These are phyloP conservation scores for Asteroscopus sphinx DNA, from an alignment of 2,888 invertebrate species.

Conservation along the genomic window DNA sequence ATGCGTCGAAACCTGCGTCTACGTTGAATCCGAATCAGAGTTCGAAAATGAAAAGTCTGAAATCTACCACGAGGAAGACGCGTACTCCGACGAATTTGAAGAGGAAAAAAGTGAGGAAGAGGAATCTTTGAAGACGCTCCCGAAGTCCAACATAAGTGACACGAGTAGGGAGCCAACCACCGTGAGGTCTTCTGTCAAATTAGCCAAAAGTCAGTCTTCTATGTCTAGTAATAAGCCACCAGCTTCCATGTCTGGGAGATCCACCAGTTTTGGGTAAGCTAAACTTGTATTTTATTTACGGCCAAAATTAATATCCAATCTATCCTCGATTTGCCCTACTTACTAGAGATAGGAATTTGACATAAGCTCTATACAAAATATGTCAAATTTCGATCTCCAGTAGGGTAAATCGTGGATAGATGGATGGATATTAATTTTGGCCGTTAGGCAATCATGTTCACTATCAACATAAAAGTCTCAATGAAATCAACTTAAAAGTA, in stretches of 20 bases:
- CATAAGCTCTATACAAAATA: too few species aligned
- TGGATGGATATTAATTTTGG: too few species aligned
- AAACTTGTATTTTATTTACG: not conserved
- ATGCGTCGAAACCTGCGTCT: conserved; percentile 81
- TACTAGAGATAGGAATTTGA: too few species aligned
- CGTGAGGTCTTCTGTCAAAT: conserved; percentile 67
- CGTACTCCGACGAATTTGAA: conserved; percentile 86
- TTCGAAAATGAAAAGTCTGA: conserved; percentile 68
- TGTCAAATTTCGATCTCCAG: too few species aligned
- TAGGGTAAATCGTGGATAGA: too few species aligned
- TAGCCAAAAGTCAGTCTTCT: conserved; percentile 78
- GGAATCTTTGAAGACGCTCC: conserved; percentile 62
- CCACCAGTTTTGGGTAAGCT: conserved; percentile 79
- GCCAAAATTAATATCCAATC: too few species aligned
- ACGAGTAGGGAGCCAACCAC: conserved; percentile 52
- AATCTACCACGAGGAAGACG: conserved; percentile 70
- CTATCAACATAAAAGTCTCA: too few species aligned
- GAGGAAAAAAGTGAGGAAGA: conserved; percentile 80
- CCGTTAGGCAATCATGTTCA: too few species aligned
- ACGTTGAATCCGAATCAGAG: conserved; percentile 61
- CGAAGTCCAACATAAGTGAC: conserved; percentile 62
- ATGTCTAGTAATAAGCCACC: conserved; percentile 67
- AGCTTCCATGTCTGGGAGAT: conserved; percentile 75
- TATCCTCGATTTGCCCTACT: too few species aligned
- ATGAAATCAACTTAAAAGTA: too few species aligned